phyloP scores from a whole-genome alignment of 2,888 invertebrate species.

The Melanostoma scalare region DNA sequence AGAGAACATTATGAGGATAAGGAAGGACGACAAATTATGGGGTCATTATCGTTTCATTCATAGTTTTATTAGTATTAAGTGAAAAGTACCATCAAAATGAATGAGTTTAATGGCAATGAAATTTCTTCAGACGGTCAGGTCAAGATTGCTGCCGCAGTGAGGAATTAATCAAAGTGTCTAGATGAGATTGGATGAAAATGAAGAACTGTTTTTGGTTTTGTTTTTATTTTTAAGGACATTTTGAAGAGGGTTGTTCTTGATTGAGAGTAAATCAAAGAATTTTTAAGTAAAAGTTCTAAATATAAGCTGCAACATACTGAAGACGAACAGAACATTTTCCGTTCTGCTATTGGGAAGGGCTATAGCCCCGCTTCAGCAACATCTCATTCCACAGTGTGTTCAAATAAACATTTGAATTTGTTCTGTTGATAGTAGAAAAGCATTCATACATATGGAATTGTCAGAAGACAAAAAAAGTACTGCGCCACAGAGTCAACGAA shows the following conservation, averaged over 20 bases:
- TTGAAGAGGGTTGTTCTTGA: not conserved
- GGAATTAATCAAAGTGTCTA: slow-evolving; percentile 31
- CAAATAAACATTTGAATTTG: no score
- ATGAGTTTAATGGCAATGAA: slow-evolving; percentile 53
- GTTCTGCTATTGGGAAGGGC: no score
- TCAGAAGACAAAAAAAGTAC: no score
- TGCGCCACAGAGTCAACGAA: no score
- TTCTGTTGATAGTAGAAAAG: no score
- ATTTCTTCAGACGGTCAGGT: slow-evolving; percentile 28
- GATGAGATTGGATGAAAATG: slow-evolving; percentile 1
- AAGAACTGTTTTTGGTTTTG: slow-evolving; percentile 1
- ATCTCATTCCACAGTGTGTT: no score
- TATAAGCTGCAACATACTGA: no score
- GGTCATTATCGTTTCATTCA: slow-evolving; percentile 59
- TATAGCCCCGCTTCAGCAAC: no score
- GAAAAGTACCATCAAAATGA: slow-evolving; percentile 44
- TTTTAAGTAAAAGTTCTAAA: no score
- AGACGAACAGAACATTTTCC: no score
- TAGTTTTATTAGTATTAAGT: slow-evolving; percentile 27
- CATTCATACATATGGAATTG: no score
- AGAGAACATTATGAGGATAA: slow-evolving; percentile 30
- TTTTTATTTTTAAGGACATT: not conserved
- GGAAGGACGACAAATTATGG: slow-evolving; percentile 54
- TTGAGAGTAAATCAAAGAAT: no score
- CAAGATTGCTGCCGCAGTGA: slow-evolving; percentile 25